These are phyloP conservation scores for Lordiphosa andalusiaca DNA, from an alignment of 2,888 invertebrate genomes.

Conservation along the genomic window DNA sequence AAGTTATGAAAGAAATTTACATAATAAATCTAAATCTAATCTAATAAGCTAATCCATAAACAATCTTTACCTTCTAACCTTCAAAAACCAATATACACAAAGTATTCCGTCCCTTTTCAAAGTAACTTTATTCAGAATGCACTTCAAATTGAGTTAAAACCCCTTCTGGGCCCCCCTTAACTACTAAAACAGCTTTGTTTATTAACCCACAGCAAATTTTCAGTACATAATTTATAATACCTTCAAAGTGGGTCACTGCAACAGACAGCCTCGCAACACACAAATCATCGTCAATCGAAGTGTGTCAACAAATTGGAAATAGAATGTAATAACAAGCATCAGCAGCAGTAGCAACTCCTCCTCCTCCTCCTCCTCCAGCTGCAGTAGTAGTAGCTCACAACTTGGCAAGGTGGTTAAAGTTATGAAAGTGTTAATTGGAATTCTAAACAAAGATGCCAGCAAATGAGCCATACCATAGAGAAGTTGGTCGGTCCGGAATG, in stretches of 20 bases:
- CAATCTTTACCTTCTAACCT: too few species aligned
- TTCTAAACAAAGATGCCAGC: conserved; percentile 27
- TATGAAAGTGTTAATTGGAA: conserved; percentile 62
- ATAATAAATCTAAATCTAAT: too few species aligned
- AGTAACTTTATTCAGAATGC: too few species aligned
- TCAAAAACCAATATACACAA: too few species aligned
- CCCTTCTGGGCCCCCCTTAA: conserved; percentile 10
- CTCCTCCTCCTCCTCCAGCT: too few species aligned
- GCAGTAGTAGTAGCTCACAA: conserved; percentile 23
- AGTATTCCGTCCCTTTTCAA: too few species aligned
- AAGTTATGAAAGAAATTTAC: too few species aligned
- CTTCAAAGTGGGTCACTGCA: conserved; percentile 39
- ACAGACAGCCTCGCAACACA: conserved; percentile 23
- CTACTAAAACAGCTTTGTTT: conserved; percentile 36
- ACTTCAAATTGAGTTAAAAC: too few species aligned
- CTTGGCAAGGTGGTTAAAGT: conserved; percentile 31
- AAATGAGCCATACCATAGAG: conserved; percentile 21
- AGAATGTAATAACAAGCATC: conserved; percentile 44
- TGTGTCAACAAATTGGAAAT: conserved; percentile 48
- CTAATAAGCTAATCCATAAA: too few species aligned
- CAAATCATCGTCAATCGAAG: conserved; percentile 16
- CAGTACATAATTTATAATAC: conserved; percentile 24
- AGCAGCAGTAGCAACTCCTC: conserved; percentile 22
- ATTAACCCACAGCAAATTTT: conserved; percentile 32
- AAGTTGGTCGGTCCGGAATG: conserved; percentile 14